These are phyloP conservation scores for Anthonomus grandis DNA, from an alignment of 1,140 invertebrate genomes.

Conservation along the genomic window DNA sequence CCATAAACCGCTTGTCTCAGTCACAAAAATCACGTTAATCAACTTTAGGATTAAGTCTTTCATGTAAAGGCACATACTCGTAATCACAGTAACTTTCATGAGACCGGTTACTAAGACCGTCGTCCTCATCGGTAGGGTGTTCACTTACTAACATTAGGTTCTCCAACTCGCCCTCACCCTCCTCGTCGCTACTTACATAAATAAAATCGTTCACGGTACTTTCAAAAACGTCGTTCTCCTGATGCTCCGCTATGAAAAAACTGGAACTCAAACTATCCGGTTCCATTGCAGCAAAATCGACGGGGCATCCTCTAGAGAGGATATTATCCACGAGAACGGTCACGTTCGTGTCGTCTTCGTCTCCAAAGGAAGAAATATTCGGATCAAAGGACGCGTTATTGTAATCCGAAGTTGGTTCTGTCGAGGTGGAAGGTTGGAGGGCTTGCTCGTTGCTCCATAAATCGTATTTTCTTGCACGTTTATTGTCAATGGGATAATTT, in stretches of 20 bases:
- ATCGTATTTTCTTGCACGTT: too few relatives aligned
- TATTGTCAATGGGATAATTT: too few relatives aligned
- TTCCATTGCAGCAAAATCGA: conserved; percentile 17
- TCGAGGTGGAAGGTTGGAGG: too few relatives aligned
- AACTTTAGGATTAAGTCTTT: conserved; percentile 26
- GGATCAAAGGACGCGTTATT: conserved; percentile 40
- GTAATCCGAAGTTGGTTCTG: too few relatives aligned
- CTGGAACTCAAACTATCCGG: conserved; percentile 20
- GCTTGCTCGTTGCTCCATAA: too few relatives aligned
- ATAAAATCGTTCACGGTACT: conserved; percentile 39
- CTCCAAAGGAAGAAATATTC: conserved; percentile 43
- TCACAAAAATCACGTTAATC: too few relatives aligned
- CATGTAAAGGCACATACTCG: conserved; percentile 30
- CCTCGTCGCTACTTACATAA: not conserved
- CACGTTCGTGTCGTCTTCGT: conserved; percentile 54
- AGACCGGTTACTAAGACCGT: not conserved
- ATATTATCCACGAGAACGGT: conserved; percentile 61
- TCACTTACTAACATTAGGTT: not conserved
- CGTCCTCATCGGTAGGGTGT: conserved; percentile 3
- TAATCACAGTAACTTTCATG: conserved; percentile 29
- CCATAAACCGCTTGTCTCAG: too few relatives aligned
- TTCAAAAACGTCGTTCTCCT: conserved; percentile 40
- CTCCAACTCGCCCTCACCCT: too few relatives aligned
- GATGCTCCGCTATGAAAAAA: conserved; percentile 33
- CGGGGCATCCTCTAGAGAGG: conserved; percentile 34